These are phyloP conservation scores for Paedocypris sp. DNA, from an alignment of 2,113 vertebrate species.

Conservation along the genomic window DNA sequence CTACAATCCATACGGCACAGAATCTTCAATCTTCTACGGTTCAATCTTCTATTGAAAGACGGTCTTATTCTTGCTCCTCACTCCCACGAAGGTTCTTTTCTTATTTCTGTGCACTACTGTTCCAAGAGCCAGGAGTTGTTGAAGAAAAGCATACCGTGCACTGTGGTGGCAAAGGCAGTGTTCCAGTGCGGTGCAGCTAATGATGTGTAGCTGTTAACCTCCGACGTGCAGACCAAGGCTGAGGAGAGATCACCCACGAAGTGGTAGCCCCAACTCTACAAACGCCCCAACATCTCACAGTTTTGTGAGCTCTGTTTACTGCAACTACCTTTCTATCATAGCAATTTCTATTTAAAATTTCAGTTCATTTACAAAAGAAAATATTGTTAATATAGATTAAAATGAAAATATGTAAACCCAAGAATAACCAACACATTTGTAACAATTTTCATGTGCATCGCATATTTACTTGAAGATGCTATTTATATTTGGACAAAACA, in stretches of 20 bases:
- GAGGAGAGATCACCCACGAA: conserved; percentile 25
- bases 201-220: conserved; percentile 42
- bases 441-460: no score
- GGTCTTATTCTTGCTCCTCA: neutral
- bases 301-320: neutral
- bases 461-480: no score
- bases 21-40: neutral
- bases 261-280: neutral
- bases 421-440: no score
- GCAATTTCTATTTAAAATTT: neutral
- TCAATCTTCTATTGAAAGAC: conserved; percentile 1
- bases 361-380: no score
- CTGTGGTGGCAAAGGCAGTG: conserved; percentile 39
- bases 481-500: no score
- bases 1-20: conserved; percentile 6
- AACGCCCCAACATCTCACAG: neutral
- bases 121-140: conserved; percentile 16
- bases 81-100: no score
- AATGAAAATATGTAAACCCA: no score
- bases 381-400: no score
- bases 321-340: neutral
- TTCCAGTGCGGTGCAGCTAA: conserved; percentile 46
- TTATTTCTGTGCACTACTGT: conserved; percentile 4
- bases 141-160: conserved; percentile 39
- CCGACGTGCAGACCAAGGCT: conserved; percentile 11